Base-by-base conservation (phyloP, 2,888 invertebrate species). In the Craniophora ligustri region DNA sequence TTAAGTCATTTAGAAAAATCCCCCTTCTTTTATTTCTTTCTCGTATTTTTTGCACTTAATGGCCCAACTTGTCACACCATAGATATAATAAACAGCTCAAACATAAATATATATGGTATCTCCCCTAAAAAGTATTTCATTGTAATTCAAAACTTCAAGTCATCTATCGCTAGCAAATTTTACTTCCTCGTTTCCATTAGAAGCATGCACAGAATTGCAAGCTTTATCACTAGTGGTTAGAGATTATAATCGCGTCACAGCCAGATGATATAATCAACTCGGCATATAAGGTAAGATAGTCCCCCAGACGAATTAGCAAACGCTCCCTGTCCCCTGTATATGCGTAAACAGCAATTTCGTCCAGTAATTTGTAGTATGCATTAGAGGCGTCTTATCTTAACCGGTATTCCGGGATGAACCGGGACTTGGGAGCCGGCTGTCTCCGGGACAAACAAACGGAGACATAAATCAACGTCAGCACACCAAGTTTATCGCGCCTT, bases 381-480 rank as follows among this genome's bases (percentile, higher is more conserved):
- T 87, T 88, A 86, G 84, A 80, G 72, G 68, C 75, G 79, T 78
- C 86, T 88, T 91, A 91, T 91, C 91, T 84, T 76, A 78, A 73
- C 82, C 82, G 82, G 82, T 81, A 78, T 83, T 82, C 85, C 83
- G 81, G 84, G 83, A 83, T 81, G 84, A 86, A 81, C 82, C 84
- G 80, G 79, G 81, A 79, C 75, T 79, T 76, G 73, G 78, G 75
- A 83, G 82, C 79, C 79, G 78, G 77, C 78, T 82, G 85, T 86
- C 84, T 84, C 87, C 82, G 85, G 81, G 84, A 91, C 90, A 89
- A 91, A 91, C 90, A 90, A 91, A 89, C 88, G 82, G 81, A 86
- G 86, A 87, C 88, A 92, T 92, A 92, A 92, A 92, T 92, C 92
- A 92, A 91, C 78, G 92, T 92, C 92, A 88, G 79, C 81, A 80